A percentile compares a stretch with the other conserved stretches of the same genome.
Conservation (phyloP, 2,888 invertebrate genomes). For the Leptogaster cylindrica region DNA sequence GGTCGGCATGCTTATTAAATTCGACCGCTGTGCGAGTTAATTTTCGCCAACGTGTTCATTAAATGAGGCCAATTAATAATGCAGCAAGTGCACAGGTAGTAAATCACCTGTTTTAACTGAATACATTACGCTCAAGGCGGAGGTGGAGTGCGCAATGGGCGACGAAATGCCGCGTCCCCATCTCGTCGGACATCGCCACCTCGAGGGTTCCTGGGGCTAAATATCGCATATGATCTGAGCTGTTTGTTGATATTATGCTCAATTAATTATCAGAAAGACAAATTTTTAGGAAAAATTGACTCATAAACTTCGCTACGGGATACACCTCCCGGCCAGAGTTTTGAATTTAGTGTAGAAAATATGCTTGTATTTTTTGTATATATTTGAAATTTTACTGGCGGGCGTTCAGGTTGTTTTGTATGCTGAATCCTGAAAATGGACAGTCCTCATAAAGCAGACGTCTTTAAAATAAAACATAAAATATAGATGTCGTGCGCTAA, state of each 20-base stretch:
- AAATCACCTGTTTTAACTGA: conserved; percentile 34
- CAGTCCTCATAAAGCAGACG: conserved; percentile 7
- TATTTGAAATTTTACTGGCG: neutral
- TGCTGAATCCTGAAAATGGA: neutral
- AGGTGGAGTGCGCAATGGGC: neutral
- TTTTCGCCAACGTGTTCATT: conserved; percentile 44
- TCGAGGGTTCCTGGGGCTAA: conserved; percentile 4
- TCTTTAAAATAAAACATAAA: conserved; percentile 29
- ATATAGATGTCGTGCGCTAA: conserved; percentile 35
- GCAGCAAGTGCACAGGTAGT: conserved; percentile 14
- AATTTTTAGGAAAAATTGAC: conserved; percentile 46
- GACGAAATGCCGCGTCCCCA: neutral
- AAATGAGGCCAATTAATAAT: conserved; percentile 42
- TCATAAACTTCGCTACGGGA: conserved; percentile 43
- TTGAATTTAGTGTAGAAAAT: conserved; percentile 11
- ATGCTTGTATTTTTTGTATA: neutral
- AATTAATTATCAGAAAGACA: conserved; percentile 46
- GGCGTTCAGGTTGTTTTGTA: neutral
- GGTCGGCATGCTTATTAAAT: neutral
- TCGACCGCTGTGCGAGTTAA: conserved; percentile 23
- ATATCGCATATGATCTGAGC: conserved; percentile 25
- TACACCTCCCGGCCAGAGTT: conserved; percentile 5
- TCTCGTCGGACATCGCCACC: conserved; percentile 15
- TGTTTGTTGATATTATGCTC: conserved; percentile 42
- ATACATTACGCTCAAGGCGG: conserved; percentile 16